Conservation (phyloP, 1,140 invertebrate species). For the Neodiprion lecontei region DNA sequence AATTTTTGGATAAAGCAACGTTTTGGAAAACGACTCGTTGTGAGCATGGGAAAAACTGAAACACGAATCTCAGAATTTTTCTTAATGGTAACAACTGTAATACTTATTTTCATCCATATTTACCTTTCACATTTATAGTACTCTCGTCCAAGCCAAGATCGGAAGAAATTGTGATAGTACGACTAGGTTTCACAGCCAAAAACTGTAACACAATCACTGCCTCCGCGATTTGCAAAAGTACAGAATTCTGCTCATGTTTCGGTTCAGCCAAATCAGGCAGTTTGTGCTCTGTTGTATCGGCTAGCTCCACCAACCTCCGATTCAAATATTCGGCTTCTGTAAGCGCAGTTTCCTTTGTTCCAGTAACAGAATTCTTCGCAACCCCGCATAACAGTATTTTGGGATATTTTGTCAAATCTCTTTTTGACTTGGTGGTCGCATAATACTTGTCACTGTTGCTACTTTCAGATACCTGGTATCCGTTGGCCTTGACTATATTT, state of each 20-base stretch:
- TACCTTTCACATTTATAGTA: slow-evolving; percentile 44
- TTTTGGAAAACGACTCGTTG: too few species aligned
- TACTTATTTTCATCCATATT: background rate
- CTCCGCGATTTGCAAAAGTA: slow-evolving; percentile 62
- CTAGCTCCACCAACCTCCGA: slow-evolving; percentile 37
- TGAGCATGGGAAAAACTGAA: too few species aligned
- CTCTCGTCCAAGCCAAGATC: slow-evolving; percentile 55
- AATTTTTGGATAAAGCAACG: too few species aligned
- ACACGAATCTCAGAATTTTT: too few species aligned
- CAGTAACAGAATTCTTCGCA: slow-evolving; percentile 58
- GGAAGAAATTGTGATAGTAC: slow-evolving; percentile 52
- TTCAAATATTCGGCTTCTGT: slow-evolving; percentile 52
- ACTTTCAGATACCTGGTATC: slow-evolving; percentile 34
- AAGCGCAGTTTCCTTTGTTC: slow-evolving; percentile 55
- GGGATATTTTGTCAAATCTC: slow-evolving; percentile 33
- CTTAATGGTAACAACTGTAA: too few species aligned
- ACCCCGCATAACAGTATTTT: slow-evolving; percentile 56
- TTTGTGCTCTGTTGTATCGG: slow-evolving; percentile 56
- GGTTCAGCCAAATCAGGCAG: slow-evolving; percentile 42
- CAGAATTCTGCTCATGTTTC: slow-evolving; percentile 33
- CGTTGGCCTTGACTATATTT: slow-evolving; percentile 50
- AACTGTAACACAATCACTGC: slow-evolving; percentile 71
- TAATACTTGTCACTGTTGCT: slow-evolving; percentile 42
- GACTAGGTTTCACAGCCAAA: slow-evolving; percentile 66
- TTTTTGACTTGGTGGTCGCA: slow-evolving; percentile 60